Base-by-base conservation (phyloP, 1,140 invertebrate genomes). In the Melitaea cinxia region DNA sequence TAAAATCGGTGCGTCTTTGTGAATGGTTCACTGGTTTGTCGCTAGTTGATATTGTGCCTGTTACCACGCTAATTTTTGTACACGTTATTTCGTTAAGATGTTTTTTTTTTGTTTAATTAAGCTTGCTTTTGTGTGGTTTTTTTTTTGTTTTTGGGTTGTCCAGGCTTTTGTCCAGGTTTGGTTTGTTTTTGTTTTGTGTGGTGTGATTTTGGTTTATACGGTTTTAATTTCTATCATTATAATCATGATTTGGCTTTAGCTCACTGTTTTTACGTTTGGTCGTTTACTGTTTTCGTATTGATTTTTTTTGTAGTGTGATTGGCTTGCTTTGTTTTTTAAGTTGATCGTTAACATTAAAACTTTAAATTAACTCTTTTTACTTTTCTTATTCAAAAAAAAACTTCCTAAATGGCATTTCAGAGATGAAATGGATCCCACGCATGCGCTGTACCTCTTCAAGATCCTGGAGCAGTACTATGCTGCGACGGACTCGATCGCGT, bases 401-500 rank as follows among this genome's bases (percentile, higher is more conserved):
- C 14, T 37, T 37, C n/a, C 3, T n/a, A 37, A 14, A 37, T 37
- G n/a, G 14, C 24, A 35, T 67, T 67, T 1, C 80, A 96, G 95
- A 67, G 95, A 96, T 82, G 94, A 95, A 80, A 91, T 96, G 83
- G 91, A 93, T 5, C 93, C 93, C 61, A 92, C 92, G 5, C 93
- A 94, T 77, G 93, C 94, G 64, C 93, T 93, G 80, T 89, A 95
- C 15, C 82, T 96, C 14, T 96, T 96, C 73, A 93, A 94, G 53
- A 91, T 95, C 12, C 76, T 97, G 33, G 95, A 96, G 79, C 93
- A 95, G 62, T 97, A 96, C 88, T 94, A 94, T 70, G 92, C 95
- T 64, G 94, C 96, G 0, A 93, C 95, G 19, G 95, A 96, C 80
- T 93, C 92, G n/a, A 92, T 96, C 52, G 96, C 96, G 7, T 97